Percentiles rank a stretch among this genome's conserved stretches.
Conservation (phyloP, 2,797 vertebrate genomes). For the Sardinella longiceps region DNA sequence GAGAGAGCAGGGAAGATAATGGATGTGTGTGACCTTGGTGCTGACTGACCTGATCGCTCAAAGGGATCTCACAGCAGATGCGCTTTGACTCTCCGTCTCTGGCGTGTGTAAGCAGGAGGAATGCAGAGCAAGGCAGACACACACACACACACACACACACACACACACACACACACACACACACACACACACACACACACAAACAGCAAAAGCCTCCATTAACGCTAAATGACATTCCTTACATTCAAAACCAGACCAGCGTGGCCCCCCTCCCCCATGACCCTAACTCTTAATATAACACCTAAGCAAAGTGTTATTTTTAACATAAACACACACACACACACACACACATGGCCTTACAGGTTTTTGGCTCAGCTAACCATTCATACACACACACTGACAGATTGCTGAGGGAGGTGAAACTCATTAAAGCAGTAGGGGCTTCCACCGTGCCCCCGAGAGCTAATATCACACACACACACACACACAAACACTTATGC, state of each 20-base stretch:
- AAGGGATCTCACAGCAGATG: constrained; percentile 43
- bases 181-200: not conserved
- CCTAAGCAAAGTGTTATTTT: not conserved
- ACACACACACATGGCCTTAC: not conserved
- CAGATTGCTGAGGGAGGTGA: too few relatives aligned
- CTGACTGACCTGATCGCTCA: constrained; percentile 64
- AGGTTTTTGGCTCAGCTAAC: too few relatives aligned
- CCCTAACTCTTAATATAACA: not conserved
- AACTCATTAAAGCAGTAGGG: too few relatives aligned
- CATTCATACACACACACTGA: not conserved
- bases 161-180: not conserved
- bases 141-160: not conserved
- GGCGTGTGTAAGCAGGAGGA: too few relatives aligned
- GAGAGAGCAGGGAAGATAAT: constrained; percentile 49
- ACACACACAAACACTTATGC: too few relatives aligned
- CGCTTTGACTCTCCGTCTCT: constrained; percentile 16
- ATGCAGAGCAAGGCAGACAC: too few relatives aligned
- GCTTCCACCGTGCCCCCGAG: too few relatives aligned
- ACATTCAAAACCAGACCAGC: not conserved
- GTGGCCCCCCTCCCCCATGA: not conserved
- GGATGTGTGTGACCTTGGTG: constrained; percentile 66
- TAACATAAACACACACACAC: not conserved
- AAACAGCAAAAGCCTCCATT: not conserved
- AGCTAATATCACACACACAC: not conserved
- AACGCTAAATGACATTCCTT: not conserved